phyloP scores from a whole-genome alignment of 2,888 invertebrate species.

The Spialia ferax region DNA sequence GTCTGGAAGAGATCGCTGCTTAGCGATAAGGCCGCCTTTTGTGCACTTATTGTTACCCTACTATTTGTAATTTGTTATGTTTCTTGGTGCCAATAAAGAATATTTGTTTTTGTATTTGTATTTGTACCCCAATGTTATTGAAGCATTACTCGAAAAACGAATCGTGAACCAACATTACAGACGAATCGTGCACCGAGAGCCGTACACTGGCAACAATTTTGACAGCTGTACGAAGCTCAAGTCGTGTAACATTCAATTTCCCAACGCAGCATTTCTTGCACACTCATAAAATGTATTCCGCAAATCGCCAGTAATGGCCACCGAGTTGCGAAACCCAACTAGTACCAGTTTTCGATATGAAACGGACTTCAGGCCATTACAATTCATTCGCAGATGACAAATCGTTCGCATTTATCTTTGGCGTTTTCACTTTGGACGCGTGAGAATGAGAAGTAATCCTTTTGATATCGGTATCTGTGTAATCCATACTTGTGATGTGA shows the following conservation, averaged over 20 bases:
- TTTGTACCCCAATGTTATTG: too few relatives aligned
- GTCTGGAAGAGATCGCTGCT: too few relatives aligned
- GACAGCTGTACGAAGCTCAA: slow-evolving; percentile 5
- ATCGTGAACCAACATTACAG: background rate
- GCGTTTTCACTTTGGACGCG: too few relatives aligned
- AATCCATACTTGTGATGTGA: too few relatives aligned
- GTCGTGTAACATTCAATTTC: slow-evolving; percentile 14
- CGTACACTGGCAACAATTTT: slow-evolving; percentile 7
- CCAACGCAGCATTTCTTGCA: slow-evolving; percentile 17
- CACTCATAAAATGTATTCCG: slow-evolving; percentile 18
- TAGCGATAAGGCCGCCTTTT: too few relatives aligned
- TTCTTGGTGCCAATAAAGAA: too few relatives aligned
- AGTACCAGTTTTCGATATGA: slow-evolving; percentile 21
- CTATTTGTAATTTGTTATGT: too few relatives aligned
- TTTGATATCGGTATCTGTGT: too few relatives aligned
- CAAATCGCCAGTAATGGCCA: slow-evolving; percentile 14
- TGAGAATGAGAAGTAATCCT: too few relatives aligned
- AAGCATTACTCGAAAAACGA: background rate
- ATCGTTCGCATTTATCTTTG: too few relatives aligned
- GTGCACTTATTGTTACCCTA: too few relatives aligned
- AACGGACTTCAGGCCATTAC: background rate
- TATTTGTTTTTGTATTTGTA: too few relatives aligned
- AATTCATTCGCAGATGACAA: slow-evolving; percentile 2
- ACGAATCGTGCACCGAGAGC: background rate
- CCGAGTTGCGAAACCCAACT: slow-evolving; percentile 1